Conservation (phyloP, 2,113 vertebrate species). For the Zosterops borbonicus region DNA sequence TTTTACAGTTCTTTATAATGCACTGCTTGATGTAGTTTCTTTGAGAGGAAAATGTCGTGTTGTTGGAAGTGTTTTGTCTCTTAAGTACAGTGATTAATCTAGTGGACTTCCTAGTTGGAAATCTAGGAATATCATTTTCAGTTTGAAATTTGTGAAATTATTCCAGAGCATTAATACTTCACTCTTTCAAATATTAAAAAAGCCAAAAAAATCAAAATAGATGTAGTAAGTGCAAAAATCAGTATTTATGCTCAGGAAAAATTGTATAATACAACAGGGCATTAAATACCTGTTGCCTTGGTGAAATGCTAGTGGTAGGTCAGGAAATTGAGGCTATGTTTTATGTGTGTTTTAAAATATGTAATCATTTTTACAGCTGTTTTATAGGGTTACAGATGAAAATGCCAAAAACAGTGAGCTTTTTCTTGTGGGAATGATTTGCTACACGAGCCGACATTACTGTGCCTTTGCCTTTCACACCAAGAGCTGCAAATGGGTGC, state of each 20-base stretch:
- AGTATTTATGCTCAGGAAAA: background rate
- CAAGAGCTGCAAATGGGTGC: conserved; percentile 94
- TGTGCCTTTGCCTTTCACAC: conserved; percentile 97
- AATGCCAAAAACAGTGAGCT: conserved; percentile 90
- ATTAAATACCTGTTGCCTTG: background rate
- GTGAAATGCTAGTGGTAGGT: background rate
- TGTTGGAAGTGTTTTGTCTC: background rate
- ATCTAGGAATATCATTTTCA: background rate
- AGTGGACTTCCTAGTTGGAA: background rate
- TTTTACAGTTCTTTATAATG: background rate
- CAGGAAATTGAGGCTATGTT: background rate
- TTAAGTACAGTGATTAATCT: background rate
- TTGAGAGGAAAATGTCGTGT: background rate
- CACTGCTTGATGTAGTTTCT: background rate
- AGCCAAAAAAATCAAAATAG: background rate
- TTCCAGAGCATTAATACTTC: background rate
- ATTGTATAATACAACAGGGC: background rate
- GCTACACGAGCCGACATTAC: conserved; percentile 93
- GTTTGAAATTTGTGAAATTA: background rate
- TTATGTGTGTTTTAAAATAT: background rate
- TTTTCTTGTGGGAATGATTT: conserved; percentile 93
- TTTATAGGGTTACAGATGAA: conserved; percentile 94
- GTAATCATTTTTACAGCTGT: conserved; percentile 79
- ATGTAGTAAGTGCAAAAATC: background rate
- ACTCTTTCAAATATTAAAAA: background rate